A percentile compares a stretch with the other conserved stretches of the same genome.
Evolutionary conservation across 30 jellyfish, hydroid and myxozoan species (phyloP).

Genomic region (Clytia hemisphaerica): DNA sequence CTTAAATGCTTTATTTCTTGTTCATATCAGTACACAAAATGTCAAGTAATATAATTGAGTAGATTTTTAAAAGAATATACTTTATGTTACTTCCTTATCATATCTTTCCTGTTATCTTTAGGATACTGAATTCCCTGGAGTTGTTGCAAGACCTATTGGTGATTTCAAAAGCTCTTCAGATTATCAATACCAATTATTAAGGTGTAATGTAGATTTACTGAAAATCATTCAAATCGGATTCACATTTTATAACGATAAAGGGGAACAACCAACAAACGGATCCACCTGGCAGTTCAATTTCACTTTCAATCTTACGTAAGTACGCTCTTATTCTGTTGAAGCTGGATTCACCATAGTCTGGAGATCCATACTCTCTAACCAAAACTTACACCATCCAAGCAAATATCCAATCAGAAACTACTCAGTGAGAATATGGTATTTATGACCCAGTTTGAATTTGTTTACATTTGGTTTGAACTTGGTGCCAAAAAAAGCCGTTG

Average conservation of each 20-base stretch:
- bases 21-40: too few species aligned
- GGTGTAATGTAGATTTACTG: slow-evolving; percentile 75
- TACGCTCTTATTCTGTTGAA: background rate
- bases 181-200: slow-evolving; percentile 67
- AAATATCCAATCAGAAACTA: too few species aligned
- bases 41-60: too few species aligned
- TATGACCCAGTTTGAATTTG: too few species aligned
- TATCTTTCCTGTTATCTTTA: background rate
- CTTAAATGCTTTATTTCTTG: too few species aligned
- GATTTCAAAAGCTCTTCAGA: slow-evolving; percentile 81
- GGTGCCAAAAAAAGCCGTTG: too few species aligned
- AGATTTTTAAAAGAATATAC: background rate
- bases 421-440: too few species aligned
- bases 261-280: slow-evolving; percentile 83
- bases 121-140: slow-evolving; percentile 98
- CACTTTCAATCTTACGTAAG: slow-evolving; percentile 67
- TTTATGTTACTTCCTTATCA: background rate
- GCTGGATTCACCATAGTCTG: too few species aligned
- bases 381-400: too few species aligned
- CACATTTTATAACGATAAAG: slow-evolving; percentile 81
- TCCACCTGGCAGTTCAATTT: slow-evolving; percentile 98
- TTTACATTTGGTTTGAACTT: too few species aligned
- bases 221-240: slow-evolving; percentile 91
- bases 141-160: slow-evolving; percentile 90
- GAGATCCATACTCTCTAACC: too few species aligned